Base-by-base conservation (phyloP, 2,888 invertebrate species). In the Eristalis pertinax region DNA sequence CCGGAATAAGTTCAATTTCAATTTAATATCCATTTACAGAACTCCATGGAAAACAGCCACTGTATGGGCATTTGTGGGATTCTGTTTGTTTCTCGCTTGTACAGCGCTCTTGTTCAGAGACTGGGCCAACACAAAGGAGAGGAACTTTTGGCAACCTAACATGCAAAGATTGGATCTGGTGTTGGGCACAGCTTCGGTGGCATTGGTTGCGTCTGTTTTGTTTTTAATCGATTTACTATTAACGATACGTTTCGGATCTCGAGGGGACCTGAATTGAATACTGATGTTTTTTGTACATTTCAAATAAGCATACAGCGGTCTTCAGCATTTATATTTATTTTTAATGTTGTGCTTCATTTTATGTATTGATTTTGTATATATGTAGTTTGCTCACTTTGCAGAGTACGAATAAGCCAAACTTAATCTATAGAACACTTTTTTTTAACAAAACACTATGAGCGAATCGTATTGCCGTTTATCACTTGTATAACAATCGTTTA, bases 91-190 rank as follows among this genome's bases (percentile, higher is more conserved):
- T 76, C 89, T 93, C 15, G 91, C 92, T 24, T 91, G 91, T 38
- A 91, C 92, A 4, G 90, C 91, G 2, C 88, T 91, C 50, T 88
- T 93, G 22, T 91, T 93, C 88, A 92, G 92, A 2, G 92, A 93
- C 89, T 93, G 93, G 93, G 90, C 91, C 32, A 91, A 90, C 56
- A 92, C 92, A 22, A 93, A 93, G 89, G 92, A 92, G 78, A 91
- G 92, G 43, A 92, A 92, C 77, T 92, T 92, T 73, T 93, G 93
- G 93, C 93, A 93, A 89, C 93, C 93, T 73, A 93, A 93, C 89
- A 93, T 92, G 90, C 92, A 92, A 81, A 92, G 93, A 60, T 89
- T 93, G 90, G 93, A 93, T 82, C 89, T 93, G 63, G 90, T 93
- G 2, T 90, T 93, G 90, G 92, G 90, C 2, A 86, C 92, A 4